Conservation (phyloP, 2,113 vertebrate species). For the Rhinichthys klamathensis region DNA sequence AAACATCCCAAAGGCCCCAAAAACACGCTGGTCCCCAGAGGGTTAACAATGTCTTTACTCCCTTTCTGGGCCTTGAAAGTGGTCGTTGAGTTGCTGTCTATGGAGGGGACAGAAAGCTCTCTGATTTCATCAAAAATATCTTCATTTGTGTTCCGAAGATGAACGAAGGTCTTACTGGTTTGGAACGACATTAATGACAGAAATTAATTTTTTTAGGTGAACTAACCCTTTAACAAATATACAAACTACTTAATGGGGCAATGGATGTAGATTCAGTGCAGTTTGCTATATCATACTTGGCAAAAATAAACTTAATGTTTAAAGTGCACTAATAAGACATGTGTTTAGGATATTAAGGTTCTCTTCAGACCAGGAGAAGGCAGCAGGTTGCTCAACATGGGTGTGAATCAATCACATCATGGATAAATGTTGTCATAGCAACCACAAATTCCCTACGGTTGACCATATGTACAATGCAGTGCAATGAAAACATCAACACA, state of each 20-base stretch:
- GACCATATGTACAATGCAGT: conserved; percentile 19
- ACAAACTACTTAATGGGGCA: background rate
- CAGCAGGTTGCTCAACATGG: conserved; percentile 17
- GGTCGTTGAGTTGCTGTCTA: no score
- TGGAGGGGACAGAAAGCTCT: no score
- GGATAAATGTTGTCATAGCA: conserved; percentile 46
- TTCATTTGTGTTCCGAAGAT: no score
- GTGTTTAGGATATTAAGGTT: background rate
- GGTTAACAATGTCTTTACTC: no score
- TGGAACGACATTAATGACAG: no score
- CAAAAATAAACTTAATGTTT: background rate
- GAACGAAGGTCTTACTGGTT: no score
- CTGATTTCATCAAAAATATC: no score
- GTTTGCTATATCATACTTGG: background rate
- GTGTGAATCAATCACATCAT: conserved; percentile 43
- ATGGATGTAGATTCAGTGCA: background rate
- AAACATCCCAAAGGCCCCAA: no score
- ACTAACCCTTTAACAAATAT: no score
- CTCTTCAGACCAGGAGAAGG: conserved; percentile 1
- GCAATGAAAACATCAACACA: conserved; percentile 5
- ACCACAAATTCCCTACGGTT: background rate
- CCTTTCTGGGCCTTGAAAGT: no score
- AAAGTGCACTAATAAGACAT: background rate
- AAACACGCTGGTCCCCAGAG: no score
- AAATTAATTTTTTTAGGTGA: no score